Base-by-base conservation (phyloP, 2,797 vertebrate species). In the Coreius guichenoti region DNA sequence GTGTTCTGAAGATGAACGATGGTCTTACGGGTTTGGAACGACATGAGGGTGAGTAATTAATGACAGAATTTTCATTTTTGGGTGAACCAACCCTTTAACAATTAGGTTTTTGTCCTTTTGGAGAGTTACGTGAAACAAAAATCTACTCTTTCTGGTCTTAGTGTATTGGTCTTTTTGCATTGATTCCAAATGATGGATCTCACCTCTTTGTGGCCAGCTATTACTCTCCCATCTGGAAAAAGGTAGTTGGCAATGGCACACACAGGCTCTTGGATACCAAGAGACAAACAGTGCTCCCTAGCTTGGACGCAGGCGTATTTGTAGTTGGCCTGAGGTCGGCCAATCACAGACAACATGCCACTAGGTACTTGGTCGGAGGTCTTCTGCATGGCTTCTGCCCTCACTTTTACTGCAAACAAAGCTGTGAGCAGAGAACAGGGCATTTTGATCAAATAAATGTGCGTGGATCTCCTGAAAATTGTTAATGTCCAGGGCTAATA, bases 361-460 rank as follows among this genome's bases (percentile, higher is more conserved):
- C 98, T 97, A 43, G 95, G 94, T 13, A 94, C 91, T 1, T 94
- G 92, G 16, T 98, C 96, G 0, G 98, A 96, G 0, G 98, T 98
- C 82, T 91, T 92, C 91, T 99, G 98, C 98, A 99, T 99, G 90
- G 97, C 97, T 90, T 99, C 98, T 0, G 97, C 98, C 0, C 98
- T 96, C 36, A 97, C 94, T 68, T 98, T 99, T 90, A 99, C 98
- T 0, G 94, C 97, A 11, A 96, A 96, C 81, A 99, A 91, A 31
- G 97, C 98, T 99, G 3, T 0, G 81, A 73, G 84, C 85, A 85
- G 43, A 80, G 51, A 81, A 13, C 54, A 83, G 19, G 63, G 1
- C 26, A 51, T 11, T 3, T 73, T 14, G 3, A 80, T 23, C 8
- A 14, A 75, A 54, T 67, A 26, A 69, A 77, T 14, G 12, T 49